Evolutionary conservation across 2,113 vertebrate genomes (phyloP).

Genomic region (Nasalis larvatus): DNA sequence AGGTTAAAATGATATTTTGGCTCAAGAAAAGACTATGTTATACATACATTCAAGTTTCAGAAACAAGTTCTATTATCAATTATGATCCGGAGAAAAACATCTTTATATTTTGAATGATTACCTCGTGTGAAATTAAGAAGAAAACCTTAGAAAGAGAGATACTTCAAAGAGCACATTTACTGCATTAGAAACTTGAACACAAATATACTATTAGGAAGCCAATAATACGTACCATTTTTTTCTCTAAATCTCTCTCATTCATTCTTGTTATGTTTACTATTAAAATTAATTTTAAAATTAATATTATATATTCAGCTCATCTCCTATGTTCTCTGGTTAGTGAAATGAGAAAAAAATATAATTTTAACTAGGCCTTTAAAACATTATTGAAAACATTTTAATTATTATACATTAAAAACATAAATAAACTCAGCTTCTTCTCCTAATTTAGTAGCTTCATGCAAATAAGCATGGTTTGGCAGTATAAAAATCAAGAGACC

Average conservation of each 20-base stretch:
- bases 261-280: constrained; percentile 46
- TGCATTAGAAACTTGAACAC: constrained; percentile 69
- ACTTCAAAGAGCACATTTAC: constrained; percentile 81
- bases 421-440: not conserved
- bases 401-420: constrained; percentile 49
- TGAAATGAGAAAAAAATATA: not conserved
- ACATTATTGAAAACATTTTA: constrained; percentile 70
- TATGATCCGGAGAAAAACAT: constrained; percentile 82
- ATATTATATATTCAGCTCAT: not conserved
- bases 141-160: constrained; percentile 84
- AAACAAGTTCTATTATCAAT: constrained; percentile 61
- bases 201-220: constrained; percentile 58
- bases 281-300: not conserved
- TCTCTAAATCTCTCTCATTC: constrained; percentile 37
- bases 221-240: constrained; percentile 43
- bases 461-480: constrained; percentile 53
- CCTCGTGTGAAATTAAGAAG: constrained; percentile 84
- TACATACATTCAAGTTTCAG: not conserved
- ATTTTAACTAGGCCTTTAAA: constrained; percentile 9
- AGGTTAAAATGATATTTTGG: not conserved
- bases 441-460: constrained; percentile 72
- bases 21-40: not conserved
- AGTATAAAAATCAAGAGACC: constrained; percentile 70
- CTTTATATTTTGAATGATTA: constrained; percentile 79
- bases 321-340: constrained; percentile 36